A percentile compares a stretch with the other conserved stretches of the same genome.
These are phyloP conservation scores for Anguilla obscura DNA, from an alignment of 2,797 vertebrate species.

Conservation along the genomic window DNA sequence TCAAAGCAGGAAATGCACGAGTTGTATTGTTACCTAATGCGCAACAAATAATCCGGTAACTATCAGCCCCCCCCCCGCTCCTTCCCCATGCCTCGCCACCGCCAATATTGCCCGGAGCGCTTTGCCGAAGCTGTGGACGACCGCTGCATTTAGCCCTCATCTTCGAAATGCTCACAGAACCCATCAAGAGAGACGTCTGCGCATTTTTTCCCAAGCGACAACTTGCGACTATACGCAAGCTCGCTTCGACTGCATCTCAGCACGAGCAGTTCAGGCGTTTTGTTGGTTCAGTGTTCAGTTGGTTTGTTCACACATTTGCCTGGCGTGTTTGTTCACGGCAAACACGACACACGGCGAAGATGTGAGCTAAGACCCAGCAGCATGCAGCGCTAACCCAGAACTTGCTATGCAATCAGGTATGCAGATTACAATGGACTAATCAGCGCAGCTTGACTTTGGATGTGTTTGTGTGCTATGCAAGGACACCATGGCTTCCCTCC, in stretches of 20 bases:
- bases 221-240: neutral
- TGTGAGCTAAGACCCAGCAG: neutral
- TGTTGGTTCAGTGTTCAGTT: neutral
- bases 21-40: slow-evolving; percentile 60
- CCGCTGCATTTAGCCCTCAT: slow-evolving; percentile 58
- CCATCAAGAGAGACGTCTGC: slow-evolving; percentile 52
- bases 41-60: slow-evolving; percentile 58
- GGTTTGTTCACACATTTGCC: neutral
- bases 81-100: slow-evolving; percentile 50
- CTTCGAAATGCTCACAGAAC: slow-evolving; percentile 63
- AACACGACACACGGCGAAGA: neutral
- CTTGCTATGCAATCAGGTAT: neutral
- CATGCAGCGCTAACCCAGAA: neutral
- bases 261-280: neutral
- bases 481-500: neutral
- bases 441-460: slow-evolving; percentile 7
- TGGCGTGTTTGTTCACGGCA: neutral
- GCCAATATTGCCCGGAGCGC: slow-evolving; percentile 56
- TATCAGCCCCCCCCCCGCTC: slow-evolving; percentile 37
- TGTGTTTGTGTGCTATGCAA: neutral
- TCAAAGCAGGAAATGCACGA: slow-evolving; percentile 59
- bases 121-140: slow-evolving; percentile 42
- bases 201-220: neutral
- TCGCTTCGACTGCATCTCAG: neutral
- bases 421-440: neutral